phyloP scores from a whole-genome alignment of 1,140 invertebrate genomes.

The Pseudomyrmex gracilis region DNA sequence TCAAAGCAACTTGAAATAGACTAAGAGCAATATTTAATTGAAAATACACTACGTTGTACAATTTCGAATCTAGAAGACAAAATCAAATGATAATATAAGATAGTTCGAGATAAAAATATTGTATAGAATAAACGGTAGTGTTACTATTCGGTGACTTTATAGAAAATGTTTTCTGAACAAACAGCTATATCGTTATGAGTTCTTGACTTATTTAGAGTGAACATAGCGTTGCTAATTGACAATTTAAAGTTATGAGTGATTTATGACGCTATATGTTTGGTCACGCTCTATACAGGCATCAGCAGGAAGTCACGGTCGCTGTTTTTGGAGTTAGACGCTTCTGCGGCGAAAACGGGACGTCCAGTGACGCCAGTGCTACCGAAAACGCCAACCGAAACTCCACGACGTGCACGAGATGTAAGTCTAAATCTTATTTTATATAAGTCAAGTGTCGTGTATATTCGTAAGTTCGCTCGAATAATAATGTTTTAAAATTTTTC shows the following conservation, averaged over 20 bases:
- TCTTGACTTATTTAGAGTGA: neutral
- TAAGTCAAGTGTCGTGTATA: neutral
- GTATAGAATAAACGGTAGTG: neutral
- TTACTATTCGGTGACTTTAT: conserved; percentile 37
- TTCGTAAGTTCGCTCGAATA: no score
- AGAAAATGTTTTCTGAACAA: neutral
- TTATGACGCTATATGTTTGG: conserved; percentile 38
- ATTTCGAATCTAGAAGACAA: neutral
- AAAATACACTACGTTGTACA: neutral
- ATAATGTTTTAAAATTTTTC: no score
- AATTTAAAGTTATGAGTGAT: conserved; percentile 31
- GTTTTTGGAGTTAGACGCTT: conserved; percentile 94
- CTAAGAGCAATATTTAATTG: neutral
- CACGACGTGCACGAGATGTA: conserved; percentile 87
- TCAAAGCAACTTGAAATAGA: neutral
- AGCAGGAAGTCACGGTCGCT: conserved; percentile 94
- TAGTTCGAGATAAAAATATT: no score
- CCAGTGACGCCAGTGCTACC: conserved; percentile 83
- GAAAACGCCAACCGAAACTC: conserved; percentile 84
- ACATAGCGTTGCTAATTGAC: conserved; percentile 43
- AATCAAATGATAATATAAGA: no score
- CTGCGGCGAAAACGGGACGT: conserved; percentile 83
- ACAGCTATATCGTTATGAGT: conserved; percentile 29
- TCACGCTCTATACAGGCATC: conserved; percentile 87
- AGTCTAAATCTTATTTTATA: conserved; percentile 74